phyloP scores from a whole-genome alignment of 2,888 invertebrate genomes.

The Spatulosminthurus flaviceps region DNA sequence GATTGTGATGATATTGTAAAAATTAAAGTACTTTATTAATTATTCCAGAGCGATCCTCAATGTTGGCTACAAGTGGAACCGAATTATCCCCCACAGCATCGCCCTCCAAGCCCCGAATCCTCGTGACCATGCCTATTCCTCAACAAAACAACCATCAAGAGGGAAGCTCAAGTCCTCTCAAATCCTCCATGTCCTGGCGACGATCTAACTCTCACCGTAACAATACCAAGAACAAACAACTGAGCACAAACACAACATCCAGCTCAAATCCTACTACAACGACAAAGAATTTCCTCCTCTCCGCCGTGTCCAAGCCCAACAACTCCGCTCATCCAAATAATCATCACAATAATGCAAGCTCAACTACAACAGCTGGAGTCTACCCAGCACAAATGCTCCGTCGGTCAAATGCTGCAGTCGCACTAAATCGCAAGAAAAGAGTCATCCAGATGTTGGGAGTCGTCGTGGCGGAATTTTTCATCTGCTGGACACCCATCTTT shows the following conservation, averaged over 20 bases:
- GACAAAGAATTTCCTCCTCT: constrained; percentile 10
- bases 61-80: constrained; percentile 55
- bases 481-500: constrained; percentile 76
- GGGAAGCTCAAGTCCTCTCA: constrained; percentile 40
- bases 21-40: no score
- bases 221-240: constrained; percentile 36
- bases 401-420: constrained; percentile 67
- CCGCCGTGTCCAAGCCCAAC: not conserved
- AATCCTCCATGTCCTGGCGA: constrained; percentile 34
- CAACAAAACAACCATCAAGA: constrained; percentile 37
- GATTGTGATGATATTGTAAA: no score
- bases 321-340: constrained; percentile 9
- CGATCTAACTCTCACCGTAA: constrained; percentile 34
- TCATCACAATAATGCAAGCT: constrained; percentile 24
- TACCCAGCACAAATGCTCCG: constrained; percentile 62
- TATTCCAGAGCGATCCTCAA: constrained; percentile 58
- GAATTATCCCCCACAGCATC: constrained; percentile 55
- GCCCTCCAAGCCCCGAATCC: constrained; percentile 43
- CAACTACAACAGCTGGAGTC: constrained; percentile 1
- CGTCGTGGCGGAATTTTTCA: constrained; percentile 72
- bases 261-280: not conserved
- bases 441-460: constrained; percentile 75
- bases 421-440: constrained; percentile 68
- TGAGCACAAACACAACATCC: not conserved
- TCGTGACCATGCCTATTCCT: constrained; percentile 26